Conservation (phyloP, 2,888 invertebrate genomes). For the Phrixothrix hirtus region DNA sequence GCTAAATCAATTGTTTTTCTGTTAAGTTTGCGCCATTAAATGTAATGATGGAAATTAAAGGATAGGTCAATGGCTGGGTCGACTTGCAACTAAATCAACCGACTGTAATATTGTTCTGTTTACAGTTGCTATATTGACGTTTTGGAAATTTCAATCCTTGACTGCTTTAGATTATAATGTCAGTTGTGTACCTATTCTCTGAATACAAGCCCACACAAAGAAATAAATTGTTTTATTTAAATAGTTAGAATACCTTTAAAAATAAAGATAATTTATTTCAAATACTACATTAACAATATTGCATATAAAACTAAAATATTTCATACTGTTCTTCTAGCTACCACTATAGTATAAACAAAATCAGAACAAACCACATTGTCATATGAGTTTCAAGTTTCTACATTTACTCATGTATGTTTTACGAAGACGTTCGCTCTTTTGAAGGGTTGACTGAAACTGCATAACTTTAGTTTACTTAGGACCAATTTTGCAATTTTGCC, state of each 20-base stretch:
- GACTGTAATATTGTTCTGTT: constrained; percentile 45
- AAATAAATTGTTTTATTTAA: background rate
- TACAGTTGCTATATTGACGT: constrained; percentile 47
- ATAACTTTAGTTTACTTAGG: constrained; percentile 12
- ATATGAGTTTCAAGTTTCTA: background rate
- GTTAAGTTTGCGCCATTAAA: constrained; percentile 54
- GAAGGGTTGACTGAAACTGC: background rate
- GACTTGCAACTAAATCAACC: constrained; percentile 53
- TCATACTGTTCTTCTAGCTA: too few relatives aligned
- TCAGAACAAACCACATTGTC: background rate
- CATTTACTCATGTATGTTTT: background rate
- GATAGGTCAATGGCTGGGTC: constrained; percentile 50
- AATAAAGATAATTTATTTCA: background rate
- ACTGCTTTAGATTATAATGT: background rate
- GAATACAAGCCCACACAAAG: background rate
- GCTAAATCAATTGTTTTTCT: constrained; percentile 54
- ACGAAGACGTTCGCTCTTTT: background rate
- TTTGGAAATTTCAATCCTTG: constrained; percentile 34
- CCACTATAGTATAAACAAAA: too few relatives aligned
- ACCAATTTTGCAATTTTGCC: constrained; percentile 9
- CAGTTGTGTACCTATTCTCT: background rate
- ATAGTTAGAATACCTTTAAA: background rate
- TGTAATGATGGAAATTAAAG: constrained; percentile 55
- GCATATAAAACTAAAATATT: too few relatives aligned
- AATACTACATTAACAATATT: background rate